Conservation (phyloP, 2,113 vertebrate genomes). For the Podocnemis expansa region DNA sequence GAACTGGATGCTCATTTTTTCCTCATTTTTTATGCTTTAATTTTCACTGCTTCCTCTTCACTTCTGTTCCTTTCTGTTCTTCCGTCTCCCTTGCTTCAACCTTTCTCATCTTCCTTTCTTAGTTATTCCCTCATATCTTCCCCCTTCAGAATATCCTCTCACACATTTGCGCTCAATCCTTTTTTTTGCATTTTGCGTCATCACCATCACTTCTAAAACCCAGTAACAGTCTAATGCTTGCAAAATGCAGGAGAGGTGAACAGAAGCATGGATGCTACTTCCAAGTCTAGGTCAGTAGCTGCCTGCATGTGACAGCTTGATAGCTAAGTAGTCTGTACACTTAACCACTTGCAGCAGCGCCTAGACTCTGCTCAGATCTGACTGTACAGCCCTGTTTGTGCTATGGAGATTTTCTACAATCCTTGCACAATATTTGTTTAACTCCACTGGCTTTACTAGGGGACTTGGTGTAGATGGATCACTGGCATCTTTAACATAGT, state of each 20-base stretch:
- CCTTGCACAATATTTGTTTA: neutral
- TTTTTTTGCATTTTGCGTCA: no score
- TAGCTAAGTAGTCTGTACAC: neutral
- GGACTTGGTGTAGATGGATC: neutral
- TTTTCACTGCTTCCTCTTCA: neutral
- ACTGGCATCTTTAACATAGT: neutral
- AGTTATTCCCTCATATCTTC: neutral
- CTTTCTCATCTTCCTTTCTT: neutral
- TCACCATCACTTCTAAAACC: neutral
- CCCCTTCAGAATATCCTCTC: neutral
- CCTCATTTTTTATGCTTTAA: neutral
- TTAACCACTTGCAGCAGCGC: neutral
- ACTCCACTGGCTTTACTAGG: neutral
- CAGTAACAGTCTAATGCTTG: neutral
- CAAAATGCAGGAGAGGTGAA: neutral
- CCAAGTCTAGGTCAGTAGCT: neutral
- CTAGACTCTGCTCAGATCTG: neutral
- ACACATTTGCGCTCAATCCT: neutral
- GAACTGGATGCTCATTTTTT: neutral
- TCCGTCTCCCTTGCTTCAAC: neutral
- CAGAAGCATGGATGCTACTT: neutral
- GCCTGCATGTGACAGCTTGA: neutral
- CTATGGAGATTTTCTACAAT: neutral
- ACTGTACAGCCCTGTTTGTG: neutral
- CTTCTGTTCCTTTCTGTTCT: neutral